A percentile compares a stretch with the other conserved stretches of the same genome.
Conservation (phyloP, 2,888 invertebrate species). For the Epistrophe eligans region DNA sequence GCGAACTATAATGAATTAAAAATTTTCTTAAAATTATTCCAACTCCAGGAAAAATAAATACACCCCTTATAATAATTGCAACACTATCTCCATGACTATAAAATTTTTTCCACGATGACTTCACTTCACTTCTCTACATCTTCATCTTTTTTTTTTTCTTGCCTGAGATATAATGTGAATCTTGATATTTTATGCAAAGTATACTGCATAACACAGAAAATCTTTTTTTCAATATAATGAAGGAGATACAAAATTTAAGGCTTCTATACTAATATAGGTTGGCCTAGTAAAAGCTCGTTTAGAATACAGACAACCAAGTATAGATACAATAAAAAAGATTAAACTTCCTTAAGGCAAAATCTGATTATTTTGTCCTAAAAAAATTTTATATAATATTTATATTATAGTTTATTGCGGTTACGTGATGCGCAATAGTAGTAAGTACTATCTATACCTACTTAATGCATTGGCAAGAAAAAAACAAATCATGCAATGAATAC, state of each 20-base stretch:
- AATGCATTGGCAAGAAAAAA: not conserved
- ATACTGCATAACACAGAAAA: slow-evolving; percentile 7
- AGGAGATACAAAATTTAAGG: not conserved
- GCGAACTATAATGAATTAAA: too few species aligned
- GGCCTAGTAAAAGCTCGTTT: not conserved
- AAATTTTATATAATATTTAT: not conserved
- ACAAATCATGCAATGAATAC: slow-evolving; percentile 20
- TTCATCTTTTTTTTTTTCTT: not conserved
- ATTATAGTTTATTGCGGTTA: not conserved
- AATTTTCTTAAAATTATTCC: too few species aligned
- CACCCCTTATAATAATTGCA: not conserved
- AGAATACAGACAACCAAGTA: not conserved
- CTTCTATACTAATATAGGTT: not conserved
- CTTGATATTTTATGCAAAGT: not conserved
- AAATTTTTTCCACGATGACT: slow-evolving; percentile 5
- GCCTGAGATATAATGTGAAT: not conserved
- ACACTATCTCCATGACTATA: not conserved
- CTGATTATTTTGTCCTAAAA: not conserved
- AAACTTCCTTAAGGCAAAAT: not conserved
- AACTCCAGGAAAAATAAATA: too few species aligned
- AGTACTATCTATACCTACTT: not conserved
- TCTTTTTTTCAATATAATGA: not conserved
- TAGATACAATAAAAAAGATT: not conserved
- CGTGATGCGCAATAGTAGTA: slow-evolving; percentile 11
- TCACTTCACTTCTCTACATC: slow-evolving; percentile 2